Conservation (phyloP, 2,113 vertebrate genomes). For the Otus sunia region DNA sequence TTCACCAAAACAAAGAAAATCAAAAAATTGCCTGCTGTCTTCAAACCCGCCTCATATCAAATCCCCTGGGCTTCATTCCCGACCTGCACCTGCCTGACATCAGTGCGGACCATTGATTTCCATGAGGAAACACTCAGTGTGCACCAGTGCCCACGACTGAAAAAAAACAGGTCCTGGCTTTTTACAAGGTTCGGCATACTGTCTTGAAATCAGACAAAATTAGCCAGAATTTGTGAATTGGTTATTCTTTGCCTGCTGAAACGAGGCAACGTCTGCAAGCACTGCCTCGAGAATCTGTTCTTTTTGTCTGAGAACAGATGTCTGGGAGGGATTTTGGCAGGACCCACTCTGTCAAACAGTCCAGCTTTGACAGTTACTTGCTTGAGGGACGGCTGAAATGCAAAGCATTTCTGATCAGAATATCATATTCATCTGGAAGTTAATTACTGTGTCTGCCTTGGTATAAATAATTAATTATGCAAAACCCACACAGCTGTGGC, state of each 20-base stretch:
- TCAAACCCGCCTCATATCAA: not conserved
- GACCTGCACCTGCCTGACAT: constrained; percentile 31
- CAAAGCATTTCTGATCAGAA: constrained; percentile 96
- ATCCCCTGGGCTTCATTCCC: constrained; percentile 4
- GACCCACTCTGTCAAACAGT: constrained; percentile 89
- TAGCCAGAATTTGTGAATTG: constrained; percentile 67
- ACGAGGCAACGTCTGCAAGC: constrained; percentile 38
- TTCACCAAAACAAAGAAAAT: constrained; percentile 51
- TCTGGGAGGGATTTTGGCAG: constrained; percentile 89
- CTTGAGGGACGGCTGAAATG: constrained; percentile 94
- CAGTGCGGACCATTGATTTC: not conserved
- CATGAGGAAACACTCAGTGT: not conserved
- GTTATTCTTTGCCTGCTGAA: constrained; percentile 61
- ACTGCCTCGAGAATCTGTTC: constrained; percentile 65
- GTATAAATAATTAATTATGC: constrained; percentile 99
- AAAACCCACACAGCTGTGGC: constrained; percentile 97
- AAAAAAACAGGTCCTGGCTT: constrained; percentile 2
- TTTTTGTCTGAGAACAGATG: constrained; percentile 89
- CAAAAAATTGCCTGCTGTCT: not conserved
- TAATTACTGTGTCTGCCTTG: constrained; percentile 97
- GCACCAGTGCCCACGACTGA: rapidly evolving
- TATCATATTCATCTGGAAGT: constrained; percentile 99
- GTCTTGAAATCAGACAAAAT: constrained; percentile 62
- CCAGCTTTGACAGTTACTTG: constrained; percentile 94
- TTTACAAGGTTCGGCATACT: constrained; percentile 22